Conservation (phyloP, 2,888 invertebrate species). For the Amblyjoppa proteus region DNA sequence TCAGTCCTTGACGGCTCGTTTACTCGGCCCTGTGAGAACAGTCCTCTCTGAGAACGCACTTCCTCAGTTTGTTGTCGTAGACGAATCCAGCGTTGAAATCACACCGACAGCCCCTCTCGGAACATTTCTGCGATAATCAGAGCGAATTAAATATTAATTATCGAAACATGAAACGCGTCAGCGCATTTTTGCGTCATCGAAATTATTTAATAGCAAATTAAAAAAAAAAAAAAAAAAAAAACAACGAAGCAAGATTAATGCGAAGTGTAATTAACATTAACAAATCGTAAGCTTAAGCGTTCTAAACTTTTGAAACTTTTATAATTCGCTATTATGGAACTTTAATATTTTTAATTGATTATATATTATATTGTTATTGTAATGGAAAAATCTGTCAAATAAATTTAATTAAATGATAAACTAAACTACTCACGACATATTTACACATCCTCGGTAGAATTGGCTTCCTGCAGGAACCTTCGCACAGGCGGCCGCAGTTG, state of each 20-base stretch:
- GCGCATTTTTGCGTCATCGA: not conserved
- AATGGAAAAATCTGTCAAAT: too few relatives aligned
- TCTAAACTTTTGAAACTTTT: too few relatives aligned
- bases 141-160: not conserved
- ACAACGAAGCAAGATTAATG: too few relatives aligned
- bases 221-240: too few relatives aligned
- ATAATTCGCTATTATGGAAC: too few relatives aligned
- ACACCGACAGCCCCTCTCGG: conserved; percentile 32
- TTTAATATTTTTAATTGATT: too few relatives aligned
- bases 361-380: too few relatives aligned
- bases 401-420: not conserved
- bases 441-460: not conserved
- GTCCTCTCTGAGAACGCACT: not conserved
- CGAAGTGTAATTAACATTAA: too few relatives aligned
- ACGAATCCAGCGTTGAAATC: conserved; percentile 48
- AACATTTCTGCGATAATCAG: conserved; percentile 11
- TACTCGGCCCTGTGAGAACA: not conserved
- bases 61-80: conserved; percentile 12
- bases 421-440: not conserved
- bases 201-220: not conserved
- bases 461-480: conserved; percentile 16
- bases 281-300: too few relatives aligned
- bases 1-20: not conserved
- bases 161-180: not conserved
- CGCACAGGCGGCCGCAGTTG: conserved; percentile 11